phyloP scores from a whole-genome alignment of 1,140 invertebrate genomes.

The Mya arenaria region DNA sequence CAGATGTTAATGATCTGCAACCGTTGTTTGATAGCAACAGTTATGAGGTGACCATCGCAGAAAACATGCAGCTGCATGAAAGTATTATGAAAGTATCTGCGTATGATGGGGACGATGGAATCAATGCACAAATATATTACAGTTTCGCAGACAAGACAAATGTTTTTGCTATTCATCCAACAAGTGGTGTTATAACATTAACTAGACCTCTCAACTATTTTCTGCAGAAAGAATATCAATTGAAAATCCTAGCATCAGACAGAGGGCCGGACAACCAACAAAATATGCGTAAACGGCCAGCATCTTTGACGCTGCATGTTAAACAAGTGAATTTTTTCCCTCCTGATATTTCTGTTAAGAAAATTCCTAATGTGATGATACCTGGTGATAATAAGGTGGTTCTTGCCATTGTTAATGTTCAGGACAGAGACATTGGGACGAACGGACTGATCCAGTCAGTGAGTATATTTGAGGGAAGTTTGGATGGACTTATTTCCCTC shows the following conservation, averaged over 20 bases:
- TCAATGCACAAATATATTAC: conserved; percentile 98
- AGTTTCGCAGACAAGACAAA: conserved; percentile 92
- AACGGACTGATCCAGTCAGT: conserved; percentile 92
- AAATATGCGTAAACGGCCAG: conserved; percentile 83
- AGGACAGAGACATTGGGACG: conserved; percentile 90
- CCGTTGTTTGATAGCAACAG: conserved; percentile 94
- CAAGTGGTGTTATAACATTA: conserved; percentile 92
- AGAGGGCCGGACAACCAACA: conserved; percentile 85
- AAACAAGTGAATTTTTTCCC: conserved; percentile 92
- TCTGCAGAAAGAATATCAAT: conserved; percentile 83
- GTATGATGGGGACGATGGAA: conserved; percentile 96
- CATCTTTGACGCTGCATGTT: conserved; percentile 89
- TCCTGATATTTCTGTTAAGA: conserved; percentile 89
- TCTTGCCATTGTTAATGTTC: conserved; percentile 93
- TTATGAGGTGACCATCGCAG: conserved; percentile 93
- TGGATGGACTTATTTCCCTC: conserved; percentile 91
- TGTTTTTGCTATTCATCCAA: conserved; percentile 95
- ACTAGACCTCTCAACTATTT: conserved; percentile 86
- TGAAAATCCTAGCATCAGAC: conserved; percentile 92
- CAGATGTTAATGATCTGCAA: conserved; percentile 95
- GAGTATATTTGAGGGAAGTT: conserved; percentile 91
- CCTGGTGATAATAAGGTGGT: conserved; percentile 81
- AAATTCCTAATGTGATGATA: conserved; percentile 91
- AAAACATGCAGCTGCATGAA: conserved; percentile 92
- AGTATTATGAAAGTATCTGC: conserved; percentile 85